phyloP scores from a whole-genome alignment of 2,797 vertebrate species.

The Synanceia verrucosa region DNA sequence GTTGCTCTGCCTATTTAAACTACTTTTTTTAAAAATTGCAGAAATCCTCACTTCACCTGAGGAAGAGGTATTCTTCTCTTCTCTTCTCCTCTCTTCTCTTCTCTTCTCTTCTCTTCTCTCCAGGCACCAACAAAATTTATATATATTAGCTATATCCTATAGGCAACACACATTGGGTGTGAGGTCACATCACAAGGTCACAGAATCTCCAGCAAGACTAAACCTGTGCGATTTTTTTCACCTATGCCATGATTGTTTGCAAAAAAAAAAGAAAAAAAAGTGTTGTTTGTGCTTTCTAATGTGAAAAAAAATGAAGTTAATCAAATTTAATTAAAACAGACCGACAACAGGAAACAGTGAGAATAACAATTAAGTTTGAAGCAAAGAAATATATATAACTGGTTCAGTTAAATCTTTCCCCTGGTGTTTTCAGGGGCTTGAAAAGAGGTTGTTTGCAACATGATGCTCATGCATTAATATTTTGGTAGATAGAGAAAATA shows the following conservation, averaged over 20 bases:
- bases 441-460: not conserved
- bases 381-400: not conserved
- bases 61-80: not conserved
- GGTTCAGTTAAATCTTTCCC: not conserved
- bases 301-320: not conserved
- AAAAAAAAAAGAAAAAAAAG: no score
- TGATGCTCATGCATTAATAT: not conserved
- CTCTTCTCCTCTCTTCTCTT: not conserved
- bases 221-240: not conserved
- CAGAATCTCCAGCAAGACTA: constrained; percentile 33
- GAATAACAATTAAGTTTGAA: not conserved
- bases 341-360: constrained; percentile 8
- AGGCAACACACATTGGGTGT: constrained; percentile 80
- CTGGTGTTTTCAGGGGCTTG: not conserved
- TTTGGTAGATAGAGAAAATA: not conserved
- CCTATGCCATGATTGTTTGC: not conserved
- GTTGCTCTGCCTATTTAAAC: constrained; percentile 17
- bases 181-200: constrained; percentile 73
- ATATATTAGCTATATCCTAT: constrained; percentile 82
- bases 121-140: constrained; percentile 77
- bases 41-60: constrained; percentile 19
- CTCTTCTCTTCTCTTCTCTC: not conserved
- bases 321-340: constrained; percentile 6
- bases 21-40: not conserved
- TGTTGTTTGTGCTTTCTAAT: not conserved